Evolutionary conservation across 2,888 invertebrate genomes (phyloP).

Genomic region (Pantelozetes paolii): DNA sequence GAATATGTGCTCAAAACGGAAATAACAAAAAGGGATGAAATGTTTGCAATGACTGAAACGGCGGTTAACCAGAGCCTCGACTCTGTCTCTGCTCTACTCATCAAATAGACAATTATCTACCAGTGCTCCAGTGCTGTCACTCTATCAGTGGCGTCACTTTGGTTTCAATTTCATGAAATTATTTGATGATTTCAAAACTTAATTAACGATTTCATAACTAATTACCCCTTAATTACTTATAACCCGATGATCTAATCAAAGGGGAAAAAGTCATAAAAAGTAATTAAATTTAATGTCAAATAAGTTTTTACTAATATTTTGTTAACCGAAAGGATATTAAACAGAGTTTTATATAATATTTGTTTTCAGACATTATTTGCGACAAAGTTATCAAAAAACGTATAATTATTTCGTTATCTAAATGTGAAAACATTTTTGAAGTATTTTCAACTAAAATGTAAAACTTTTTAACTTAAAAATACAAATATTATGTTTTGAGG

Average conservation of each 20-base stretch:
- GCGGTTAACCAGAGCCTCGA: slow-evolving; percentile 8
- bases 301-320: background rate
- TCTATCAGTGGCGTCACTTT: slow-evolving; percentile 21
- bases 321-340: background rate
- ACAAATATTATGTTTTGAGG: background rate
- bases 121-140: background rate
- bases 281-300: background rate
- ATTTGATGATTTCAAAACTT: background rate
- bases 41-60: background rate
- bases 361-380: background rate
- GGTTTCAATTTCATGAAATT: background rate
- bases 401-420: slow-evolving; percentile 2
- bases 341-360: background rate
- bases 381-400: slow-evolving; percentile 1
- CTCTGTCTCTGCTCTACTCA: background rate
- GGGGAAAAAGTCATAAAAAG: background rate
- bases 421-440: slow-evolving; percentile 15
- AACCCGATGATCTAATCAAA: no score
- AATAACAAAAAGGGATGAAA: slow-evolving; percentile 36
- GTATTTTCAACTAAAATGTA: background rate
- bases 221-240: background rate
- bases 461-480: background rate
- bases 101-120: background rate
- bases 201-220: background rate
- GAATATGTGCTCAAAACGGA: slow-evolving; percentile 25